These are phyloP conservation scores for Paguma larvata DNA, from an alignment of 2,797 vertebrate genomes.

Conservation along the genomic window DNA sequence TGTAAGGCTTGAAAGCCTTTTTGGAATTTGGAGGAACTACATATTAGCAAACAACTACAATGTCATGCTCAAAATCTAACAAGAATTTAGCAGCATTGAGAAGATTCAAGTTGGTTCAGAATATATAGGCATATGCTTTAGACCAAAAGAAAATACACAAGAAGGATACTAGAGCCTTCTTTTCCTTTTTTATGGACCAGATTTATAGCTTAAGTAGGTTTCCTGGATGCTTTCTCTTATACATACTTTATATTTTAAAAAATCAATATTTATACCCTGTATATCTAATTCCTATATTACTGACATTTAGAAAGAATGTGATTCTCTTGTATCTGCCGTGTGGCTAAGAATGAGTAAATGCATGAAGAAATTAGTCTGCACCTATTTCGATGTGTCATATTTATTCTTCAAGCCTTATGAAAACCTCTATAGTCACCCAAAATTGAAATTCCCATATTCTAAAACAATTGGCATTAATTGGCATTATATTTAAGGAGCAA, in stretches of 20 bases:
- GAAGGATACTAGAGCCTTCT: neutral
- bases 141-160: neutral
- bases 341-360: neutral
- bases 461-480: constrained; percentile 26
- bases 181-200: neutral
- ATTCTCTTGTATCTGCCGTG: neutral
- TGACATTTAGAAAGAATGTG: neutral
- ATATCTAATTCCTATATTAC: neutral
- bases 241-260: neutral
- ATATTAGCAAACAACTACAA: constrained; percentile 14
- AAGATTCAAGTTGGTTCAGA: neutral
- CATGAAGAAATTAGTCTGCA: constrained; percentile 26
- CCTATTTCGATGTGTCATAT: constrained; percentile 30
- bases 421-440: neutral
- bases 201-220: neutral
- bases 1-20: neutral
- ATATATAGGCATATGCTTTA: neutral
- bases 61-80: neutral
- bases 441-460: neutral
- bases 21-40: constrained; percentile 30
- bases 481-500: constrained; percentile 1
- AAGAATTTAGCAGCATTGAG: neutral
- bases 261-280: neutral
- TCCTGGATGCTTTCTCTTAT: neutral
- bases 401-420: constrained; percentile 30